Evolutionary conservation across 37 sponge, comb jelly and placozoan genomes (phyloP).

Genomic region (Spongilla lacustris): DNA sequence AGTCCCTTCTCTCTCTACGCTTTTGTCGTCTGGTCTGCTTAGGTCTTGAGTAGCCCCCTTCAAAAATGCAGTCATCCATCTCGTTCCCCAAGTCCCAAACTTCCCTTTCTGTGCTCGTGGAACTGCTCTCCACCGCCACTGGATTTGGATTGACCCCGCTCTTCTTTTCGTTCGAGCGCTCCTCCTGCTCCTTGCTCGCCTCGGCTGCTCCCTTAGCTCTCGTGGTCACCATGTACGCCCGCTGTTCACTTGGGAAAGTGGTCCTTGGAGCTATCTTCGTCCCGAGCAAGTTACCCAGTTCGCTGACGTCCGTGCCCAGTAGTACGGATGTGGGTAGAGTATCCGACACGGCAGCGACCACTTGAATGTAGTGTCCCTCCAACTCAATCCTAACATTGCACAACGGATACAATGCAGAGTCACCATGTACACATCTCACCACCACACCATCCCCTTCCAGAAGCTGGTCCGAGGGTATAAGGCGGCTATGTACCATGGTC

Average conservation of each 20-base stretch:
- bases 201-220: conserved; percentile 16
- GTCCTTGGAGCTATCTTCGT: neutral
- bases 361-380: neutral
- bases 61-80: too few species aligned
- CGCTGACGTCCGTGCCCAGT: conserved; percentile 21
- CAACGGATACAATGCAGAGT: conserved; percentile 20
- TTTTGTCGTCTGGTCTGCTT: too few species aligned
- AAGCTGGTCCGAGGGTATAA: conserved; percentile 12
- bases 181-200: neutral
- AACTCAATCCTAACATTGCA: conserved; percentile 9
- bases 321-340: conserved; percentile 35
- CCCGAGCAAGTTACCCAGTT: neutral
- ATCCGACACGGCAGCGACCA: conserved; percentile 24
- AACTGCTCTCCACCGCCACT: too few species aligned
- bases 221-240: neutral
- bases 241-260: neutral
- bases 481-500: conserved; percentile 32
- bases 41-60: too few species aligned
- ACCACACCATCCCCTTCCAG: conserved; percentile 15
- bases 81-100: too few species aligned
- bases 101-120: too few species aligned
- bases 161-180: neutral
- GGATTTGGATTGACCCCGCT: too few species aligned
- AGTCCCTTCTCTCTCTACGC: too few species aligned
- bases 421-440: conserved; percentile 43